These are phyloP conservation scores for Heteronetta atricapilla DNA, from an alignment of 2,113 vertebrate species.

Conservation along the genomic window DNA sequence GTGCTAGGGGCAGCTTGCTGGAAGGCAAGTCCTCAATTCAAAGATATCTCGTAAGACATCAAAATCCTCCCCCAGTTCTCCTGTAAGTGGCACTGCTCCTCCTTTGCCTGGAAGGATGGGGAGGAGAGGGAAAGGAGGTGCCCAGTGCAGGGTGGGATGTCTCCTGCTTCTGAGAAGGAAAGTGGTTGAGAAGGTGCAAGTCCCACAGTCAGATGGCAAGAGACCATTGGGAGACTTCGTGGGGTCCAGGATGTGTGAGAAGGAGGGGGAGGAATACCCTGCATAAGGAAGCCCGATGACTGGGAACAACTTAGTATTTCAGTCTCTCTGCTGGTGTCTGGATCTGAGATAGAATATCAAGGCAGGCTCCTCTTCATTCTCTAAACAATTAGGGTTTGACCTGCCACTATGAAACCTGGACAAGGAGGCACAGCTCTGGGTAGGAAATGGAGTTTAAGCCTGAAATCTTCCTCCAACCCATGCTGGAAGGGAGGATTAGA, in stretches of 20 bases:
- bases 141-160: not conserved
- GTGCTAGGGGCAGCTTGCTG: not conserved
- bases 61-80: not conserved
- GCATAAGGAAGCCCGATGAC: not conserved
- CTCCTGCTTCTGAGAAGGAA: not conserved
- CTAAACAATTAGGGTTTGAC: not conserved
- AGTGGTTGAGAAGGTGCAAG: not conserved
- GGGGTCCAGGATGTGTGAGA: not conserved
- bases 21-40: too few species aligned
- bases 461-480: not conserved
- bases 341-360: not conserved
- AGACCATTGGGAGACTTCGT: not conserved
- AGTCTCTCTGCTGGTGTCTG: not conserved
- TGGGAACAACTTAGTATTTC: not conserved
- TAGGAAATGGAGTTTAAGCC: not conserved
- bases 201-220: not conserved
- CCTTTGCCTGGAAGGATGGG: not conserved
- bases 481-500: not conserved
- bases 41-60: not conserved
- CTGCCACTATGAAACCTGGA: not conserved
- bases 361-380: not conserved
- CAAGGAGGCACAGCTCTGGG: not conserved
- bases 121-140: not conserved
- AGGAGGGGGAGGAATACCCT: not conserved
- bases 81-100: not conserved